These are phyloP conservation scores for Pseudoips prasinana DNA, from an alignment of 2,888 invertebrate species.

Conservation along the genomic window DNA sequence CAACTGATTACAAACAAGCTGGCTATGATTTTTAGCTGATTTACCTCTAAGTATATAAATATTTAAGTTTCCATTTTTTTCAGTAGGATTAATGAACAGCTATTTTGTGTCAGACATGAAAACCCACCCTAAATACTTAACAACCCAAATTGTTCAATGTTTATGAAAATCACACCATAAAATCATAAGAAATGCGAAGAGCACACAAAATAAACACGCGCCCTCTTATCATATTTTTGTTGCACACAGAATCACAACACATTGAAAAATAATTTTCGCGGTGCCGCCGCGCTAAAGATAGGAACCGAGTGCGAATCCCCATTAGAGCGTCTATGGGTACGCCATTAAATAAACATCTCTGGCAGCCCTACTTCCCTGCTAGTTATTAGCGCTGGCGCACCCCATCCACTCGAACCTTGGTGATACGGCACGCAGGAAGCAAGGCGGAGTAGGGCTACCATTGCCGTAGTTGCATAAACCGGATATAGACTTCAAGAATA, in stretches of 20 bases:
- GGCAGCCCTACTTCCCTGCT: constrained; percentile 60
- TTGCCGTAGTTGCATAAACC: no score
- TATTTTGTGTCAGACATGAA: no score
- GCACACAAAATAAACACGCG: constrained; percentile 22
- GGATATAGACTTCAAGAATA: no score
- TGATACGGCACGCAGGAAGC: constrained; percentile 79
- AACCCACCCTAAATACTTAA: no score
- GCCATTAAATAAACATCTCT: constrained; percentile 81
- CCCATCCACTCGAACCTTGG: constrained; percentile 69
- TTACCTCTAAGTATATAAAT: no score
- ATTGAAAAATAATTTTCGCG: constrained; percentile 45
- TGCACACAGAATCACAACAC: constrained; percentile 37
- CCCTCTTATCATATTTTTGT: constrained; percentile 33
- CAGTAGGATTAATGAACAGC: no score
- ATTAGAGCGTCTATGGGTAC: constrained; percentile 74
- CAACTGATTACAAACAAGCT: no score
- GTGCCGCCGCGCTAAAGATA: constrained; percentile 18
- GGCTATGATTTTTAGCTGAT: no score
- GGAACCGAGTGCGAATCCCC: constrained; percentile 51
- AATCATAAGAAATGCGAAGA: constrained; percentile 15
- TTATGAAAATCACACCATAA: constrained; percentile 3
- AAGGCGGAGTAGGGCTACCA: constrained; percentile 6
- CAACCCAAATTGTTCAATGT: no score
- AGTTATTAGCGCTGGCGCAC: constrained; percentile 75
- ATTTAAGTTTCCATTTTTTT: no score